A percentile compares a stretch with the other conserved stretches of the same genome.
phyloP scores from a whole-genome alignment of 1,140 invertebrate genomes.

The Nephila pilipes region DNA sequence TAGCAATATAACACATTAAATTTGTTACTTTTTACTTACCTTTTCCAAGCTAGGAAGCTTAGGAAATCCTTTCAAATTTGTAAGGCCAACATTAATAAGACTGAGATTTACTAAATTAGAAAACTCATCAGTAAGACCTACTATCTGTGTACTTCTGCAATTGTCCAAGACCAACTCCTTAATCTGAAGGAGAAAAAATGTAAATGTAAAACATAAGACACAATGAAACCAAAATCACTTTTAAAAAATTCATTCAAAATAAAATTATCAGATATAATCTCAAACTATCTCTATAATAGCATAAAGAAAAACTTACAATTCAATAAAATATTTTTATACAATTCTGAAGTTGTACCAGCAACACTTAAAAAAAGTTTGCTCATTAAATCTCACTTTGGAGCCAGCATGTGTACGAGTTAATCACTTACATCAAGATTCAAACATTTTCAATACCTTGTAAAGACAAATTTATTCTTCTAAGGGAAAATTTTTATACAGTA shows the following conservation, averaged over 20 bases:
- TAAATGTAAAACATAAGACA: no score
- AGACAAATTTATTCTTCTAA: no score
- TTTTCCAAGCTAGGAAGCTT: slow-evolving; percentile 94
- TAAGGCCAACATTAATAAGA: slow-evolving; percentile 97
- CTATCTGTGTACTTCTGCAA: slow-evolving; percentile 94
- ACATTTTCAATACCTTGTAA: no score
- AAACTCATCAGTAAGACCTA: slow-evolving; percentile 96
- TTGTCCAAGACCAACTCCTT: slow-evolving; percentile 97
- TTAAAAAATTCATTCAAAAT: neutral
- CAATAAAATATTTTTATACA: no score
- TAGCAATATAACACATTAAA: neutral
- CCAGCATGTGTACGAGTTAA: no score
- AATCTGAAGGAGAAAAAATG: slow-evolving; percentile 87
- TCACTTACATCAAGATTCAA: no score
- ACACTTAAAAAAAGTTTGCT: no score
- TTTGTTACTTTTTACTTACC: slow-evolving; percentile 82
- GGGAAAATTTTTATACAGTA: no score
- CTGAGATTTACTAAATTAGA: slow-evolving; percentile 92
- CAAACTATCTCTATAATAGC: neutral
- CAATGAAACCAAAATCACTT: no score
- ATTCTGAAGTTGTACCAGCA: no score
- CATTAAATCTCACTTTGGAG: no score
- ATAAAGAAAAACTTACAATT: neutral
- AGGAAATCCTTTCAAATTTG: slow-evolving; percentile 93
- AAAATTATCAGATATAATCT: neutral